Conservation (phyloP, 2,888 invertebrate genomes). For the Timandra comae region DNA sequence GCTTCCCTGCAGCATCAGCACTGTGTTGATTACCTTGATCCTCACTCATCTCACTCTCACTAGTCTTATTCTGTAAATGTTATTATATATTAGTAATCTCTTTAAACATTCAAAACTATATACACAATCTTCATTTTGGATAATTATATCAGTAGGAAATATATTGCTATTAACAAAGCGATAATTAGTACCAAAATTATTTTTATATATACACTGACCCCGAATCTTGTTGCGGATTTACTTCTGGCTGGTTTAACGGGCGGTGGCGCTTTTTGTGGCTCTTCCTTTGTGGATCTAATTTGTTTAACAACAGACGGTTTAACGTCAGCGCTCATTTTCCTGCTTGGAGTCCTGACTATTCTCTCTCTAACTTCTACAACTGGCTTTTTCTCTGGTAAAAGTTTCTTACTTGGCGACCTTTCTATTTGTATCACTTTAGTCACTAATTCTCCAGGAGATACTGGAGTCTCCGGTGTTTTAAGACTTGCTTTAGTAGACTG, state of each 20-base stretch:
- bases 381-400: conserved; percentile 54
- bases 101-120: conserved; percentile 16
- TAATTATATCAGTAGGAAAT: conserved; percentile 46
- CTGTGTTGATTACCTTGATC: conserved; percentile 54
- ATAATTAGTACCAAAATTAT: conserved; percentile 53
- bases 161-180: conserved; percentile 63
- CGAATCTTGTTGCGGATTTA: conserved; percentile 69
- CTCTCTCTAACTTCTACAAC: conserved; percentile 60
- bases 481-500: conserved; percentile 28
- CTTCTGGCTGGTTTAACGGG: conserved; percentile 71
- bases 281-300: conserved; percentile 38
- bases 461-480: conserved; percentile 36
- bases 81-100: conserved; percentile 53
- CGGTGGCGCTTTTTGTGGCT: conserved; percentile 44
- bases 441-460: conserved; percentile 49
- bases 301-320: conserved; percentile 46
- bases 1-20: conserved; percentile 39
- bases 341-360: conserved; percentile 65
- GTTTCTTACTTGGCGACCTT: conserved; percentile 61
- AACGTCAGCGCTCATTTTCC: conserved; percentile 44
- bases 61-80: conserved; percentile 74
- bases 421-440: conserved; percentile 68
- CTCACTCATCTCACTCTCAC: conserved; percentile 77
- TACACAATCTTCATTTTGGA: conserved; percentile 25
- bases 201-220: conserved; percentile 69